A percentile compares a stretch with the other conserved stretches of the same genome.
Conservation (phyloP, 2,113 vertebrate genomes). For the Vombatus ursinus region DNA sequence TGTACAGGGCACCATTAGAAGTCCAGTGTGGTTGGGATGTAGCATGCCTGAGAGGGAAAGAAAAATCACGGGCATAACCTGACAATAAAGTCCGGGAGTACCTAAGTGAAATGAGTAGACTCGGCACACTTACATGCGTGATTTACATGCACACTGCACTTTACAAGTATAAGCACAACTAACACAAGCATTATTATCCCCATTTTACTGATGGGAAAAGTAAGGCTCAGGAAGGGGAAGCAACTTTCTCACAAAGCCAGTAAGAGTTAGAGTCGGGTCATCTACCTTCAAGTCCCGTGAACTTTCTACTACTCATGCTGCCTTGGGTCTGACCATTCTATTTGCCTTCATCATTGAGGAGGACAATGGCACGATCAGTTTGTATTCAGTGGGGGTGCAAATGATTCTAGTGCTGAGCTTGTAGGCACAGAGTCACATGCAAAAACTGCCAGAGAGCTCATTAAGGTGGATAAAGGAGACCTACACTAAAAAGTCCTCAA, state of each 20-base stretch:
- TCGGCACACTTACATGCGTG: not conserved
- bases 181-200: not conserved
- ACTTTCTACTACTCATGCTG: not conserved
- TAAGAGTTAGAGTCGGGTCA: not conserved
- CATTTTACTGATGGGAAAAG: not conserved
- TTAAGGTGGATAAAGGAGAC: slow-evolving; percentile 58
- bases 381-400: not conserved
- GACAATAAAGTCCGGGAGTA: not conserved
- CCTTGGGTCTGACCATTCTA: not conserved
- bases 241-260: not conserved
- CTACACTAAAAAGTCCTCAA: slow-evolving; percentile 67
- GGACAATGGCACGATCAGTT: not conserved
- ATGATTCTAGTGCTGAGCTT: slow-evolving; percentile 5
- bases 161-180: not conserved
- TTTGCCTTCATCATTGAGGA: not conserved
- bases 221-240: not conserved
- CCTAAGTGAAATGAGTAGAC: not conserved
- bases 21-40: not conserved
- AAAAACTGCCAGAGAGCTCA: slow-evolving; percentile 53
- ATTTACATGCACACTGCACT: not conserved
- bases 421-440: slow-evolving; percentile 27
- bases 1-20: not conserved
- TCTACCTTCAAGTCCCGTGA: not conserved
- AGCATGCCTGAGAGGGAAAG: not conserved
- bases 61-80: not conserved